phyloP scores from a whole-genome alignment of 2,113 vertebrate genomes.

The Dendrocopos noguchii region DNA sequence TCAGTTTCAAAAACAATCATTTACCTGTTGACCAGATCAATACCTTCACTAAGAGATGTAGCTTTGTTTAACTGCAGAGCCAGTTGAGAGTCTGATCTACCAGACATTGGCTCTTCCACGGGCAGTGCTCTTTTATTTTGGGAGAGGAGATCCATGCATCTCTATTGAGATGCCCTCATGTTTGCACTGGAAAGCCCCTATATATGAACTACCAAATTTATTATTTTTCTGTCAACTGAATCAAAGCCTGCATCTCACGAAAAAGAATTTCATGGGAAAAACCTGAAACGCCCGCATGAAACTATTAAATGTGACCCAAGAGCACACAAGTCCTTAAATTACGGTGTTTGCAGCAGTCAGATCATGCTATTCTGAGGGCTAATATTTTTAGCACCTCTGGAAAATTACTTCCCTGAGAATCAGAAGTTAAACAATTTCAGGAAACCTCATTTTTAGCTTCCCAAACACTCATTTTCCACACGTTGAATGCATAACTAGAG shows the following conservation, averaged over 20 bases:
- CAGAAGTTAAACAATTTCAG: not conserved
- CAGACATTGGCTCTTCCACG: not conserved
- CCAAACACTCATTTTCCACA: not conserved
- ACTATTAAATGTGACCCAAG: not conserved
- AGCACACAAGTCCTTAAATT: constrained; percentile 6
- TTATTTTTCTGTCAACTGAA: not conserved
- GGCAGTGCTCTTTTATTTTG: not conserved
- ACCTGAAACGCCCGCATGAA: not conserved
- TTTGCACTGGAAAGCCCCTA: not conserved
- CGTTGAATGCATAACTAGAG: not conserved
- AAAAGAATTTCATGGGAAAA: constrained; percentile 46
- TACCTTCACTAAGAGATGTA: not conserved
- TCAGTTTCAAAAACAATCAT: not conserved
- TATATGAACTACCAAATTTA: not conserved
- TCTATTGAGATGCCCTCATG: not conserved
- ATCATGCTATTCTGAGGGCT: constrained; percentile 5
- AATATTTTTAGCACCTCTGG: constrained; percentile 56
- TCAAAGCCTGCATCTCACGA: not conserved
- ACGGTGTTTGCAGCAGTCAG: constrained; percentile 9
- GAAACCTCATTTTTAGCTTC: not conserved
- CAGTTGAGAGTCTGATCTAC: not conserved
- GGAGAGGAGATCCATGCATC: not conserved
- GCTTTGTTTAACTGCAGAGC: not conserved
- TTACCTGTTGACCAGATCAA: not conserved
- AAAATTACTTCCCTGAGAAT: constrained; percentile 44